Base-by-base conservation (phyloP, 2,797 vertebrate species). In the Microctenopoma stevenorrisi region DNA sequence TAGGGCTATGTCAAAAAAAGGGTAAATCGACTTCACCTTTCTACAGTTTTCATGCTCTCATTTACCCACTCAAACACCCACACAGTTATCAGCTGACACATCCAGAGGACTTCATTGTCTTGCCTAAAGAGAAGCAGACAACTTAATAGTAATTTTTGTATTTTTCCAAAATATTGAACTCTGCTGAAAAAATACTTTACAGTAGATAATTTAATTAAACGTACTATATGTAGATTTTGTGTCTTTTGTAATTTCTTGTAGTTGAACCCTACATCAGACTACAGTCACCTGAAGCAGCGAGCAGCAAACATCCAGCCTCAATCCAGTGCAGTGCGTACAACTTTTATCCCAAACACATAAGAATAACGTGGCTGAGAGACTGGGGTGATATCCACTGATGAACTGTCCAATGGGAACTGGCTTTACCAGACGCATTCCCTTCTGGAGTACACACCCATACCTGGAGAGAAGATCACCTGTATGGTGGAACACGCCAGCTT, bases 261-360 rank as follows among this genome's bases (percentile, higher is more conserved):
- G 90, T 84, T 0, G 30, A 83, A 1, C 94, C 94, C 0, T 28
- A 64, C 0, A 76, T 94, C 26, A 69, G 44, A 25, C 49, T 94
- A 54, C 86, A 28, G 12, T 74, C 68, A 25, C 63, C 44, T 2
- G 3, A 80, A 1, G 26, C 77, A 14, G 25, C 57, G 4, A 61
- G 64, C 60, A 81, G 85, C 0, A 69, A 26, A 44, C 90, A 68
- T 47, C 65, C 86, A 0, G 62, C 52, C 26, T 79, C 88, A 68
- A 78, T 95, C 5, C 13, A 87, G 43, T 95, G 94, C 79, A 93
- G 91, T 0, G 91, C 72, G 2, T 92, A 91, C 79, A 76, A 72
- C 64, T 95, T 95, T 75, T 95, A 93, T 55, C 94, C 94, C 0
- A 86, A 84, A 12, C 38, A 68, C 1, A 93, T 95, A 74, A 57